Evolutionary conservation across 2,888 invertebrate genomes (phyloP).

Genomic region (Liopterus haemorrhoidalis): DNA sequence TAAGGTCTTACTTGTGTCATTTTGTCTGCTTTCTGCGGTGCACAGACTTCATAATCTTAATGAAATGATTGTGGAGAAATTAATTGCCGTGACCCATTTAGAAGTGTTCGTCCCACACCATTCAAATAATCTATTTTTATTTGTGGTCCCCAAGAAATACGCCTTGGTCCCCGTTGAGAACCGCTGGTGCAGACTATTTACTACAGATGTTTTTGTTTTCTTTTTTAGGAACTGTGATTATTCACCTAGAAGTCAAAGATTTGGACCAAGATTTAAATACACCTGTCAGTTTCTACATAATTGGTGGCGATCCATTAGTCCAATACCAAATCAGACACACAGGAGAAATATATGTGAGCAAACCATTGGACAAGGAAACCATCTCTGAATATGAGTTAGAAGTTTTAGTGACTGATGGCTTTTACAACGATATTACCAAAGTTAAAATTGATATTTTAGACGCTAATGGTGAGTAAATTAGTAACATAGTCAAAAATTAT

Average conservation of each 20-base stretch:
- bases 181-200: too few species aligned
- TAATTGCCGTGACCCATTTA: too few species aligned
- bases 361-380: slow-evolving; percentile 76
- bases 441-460: slow-evolving; percentile 72
- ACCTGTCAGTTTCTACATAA: slow-evolving; percentile 72
- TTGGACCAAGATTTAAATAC: slow-evolving; percentile 61
- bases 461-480: slow-evolving; percentile 62
- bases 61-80: too few species aligned
- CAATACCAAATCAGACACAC: slow-evolving; percentile 81
- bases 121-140: too few species aligned
- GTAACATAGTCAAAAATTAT: too few species aligned
- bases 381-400: slow-evolving; percentile 67
- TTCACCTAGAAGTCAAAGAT: slow-evolving; percentile 61
- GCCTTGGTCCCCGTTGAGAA: too few species aligned
- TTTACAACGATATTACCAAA: slow-evolving; percentile 71
- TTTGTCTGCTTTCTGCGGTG: too few species aligned
- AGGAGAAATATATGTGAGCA: slow-evolving; percentile 78
- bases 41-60: too few species aligned
- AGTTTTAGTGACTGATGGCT: slow-evolving; percentile 86
- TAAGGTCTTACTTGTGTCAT: too few species aligned
- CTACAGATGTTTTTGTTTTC: too few species aligned
- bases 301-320: slow-evolving; percentile 72
- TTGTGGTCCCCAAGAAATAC: too few species aligned
- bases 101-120: too few species aligned
- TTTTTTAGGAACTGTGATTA: slow-evolving; percentile 58